phyloP scores from a whole-genome alignment of 1,140 invertebrate genomes.

The Drosophila parabipectinata region DNA sequence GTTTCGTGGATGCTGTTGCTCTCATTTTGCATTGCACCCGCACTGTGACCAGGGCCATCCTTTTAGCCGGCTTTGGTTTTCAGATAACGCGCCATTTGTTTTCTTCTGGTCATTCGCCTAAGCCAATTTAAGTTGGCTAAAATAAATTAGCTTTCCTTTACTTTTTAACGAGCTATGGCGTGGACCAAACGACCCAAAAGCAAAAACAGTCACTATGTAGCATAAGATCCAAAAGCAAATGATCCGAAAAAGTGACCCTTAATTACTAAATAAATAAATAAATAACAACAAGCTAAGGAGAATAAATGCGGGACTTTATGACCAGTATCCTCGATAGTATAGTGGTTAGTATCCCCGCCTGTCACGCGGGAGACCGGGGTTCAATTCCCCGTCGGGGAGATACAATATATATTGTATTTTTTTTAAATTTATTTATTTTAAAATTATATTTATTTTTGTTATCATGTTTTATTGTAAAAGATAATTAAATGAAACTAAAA shows the following conservation, averaged over 20 bases:
- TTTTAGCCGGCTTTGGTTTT: conserved; percentile 58
- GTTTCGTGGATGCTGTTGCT: conserved; percentile 24
- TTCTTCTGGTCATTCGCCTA: conserved; percentile 78
- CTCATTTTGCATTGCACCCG: conserved; percentile 71
- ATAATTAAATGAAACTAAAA: no score
- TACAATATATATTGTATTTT: no score
- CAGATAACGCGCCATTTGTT: conserved; percentile 78
- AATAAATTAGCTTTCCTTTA: conserved; percentile 77
- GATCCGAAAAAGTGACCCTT: conserved; percentile 57
- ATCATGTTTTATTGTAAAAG: no score
- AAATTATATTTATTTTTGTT: no score
- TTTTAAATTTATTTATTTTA: no score
- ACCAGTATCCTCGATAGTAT: conserved; percentile 26
- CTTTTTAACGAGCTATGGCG: conserved; percentile 57
- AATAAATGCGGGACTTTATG: background rate
- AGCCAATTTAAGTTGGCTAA: conserved; percentile 79
- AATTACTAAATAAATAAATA: conserved; percentile 63
- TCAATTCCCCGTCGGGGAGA: conserved; percentile 85
- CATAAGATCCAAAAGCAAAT: conserved; percentile 36
- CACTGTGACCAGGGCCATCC: conserved; percentile 49
- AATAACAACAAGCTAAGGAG: background rate
- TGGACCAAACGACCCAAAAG: conserved; percentile 19
- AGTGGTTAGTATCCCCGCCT: conserved; percentile 85
- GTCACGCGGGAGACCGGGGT: conserved; percentile 86
- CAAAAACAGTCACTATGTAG: conserved; percentile 3